These are phyloP conservation scores for Trissolcus brochymenae DNA, from an alignment of 2,888 invertebrate species.

Conservation along the genomic window DNA sequence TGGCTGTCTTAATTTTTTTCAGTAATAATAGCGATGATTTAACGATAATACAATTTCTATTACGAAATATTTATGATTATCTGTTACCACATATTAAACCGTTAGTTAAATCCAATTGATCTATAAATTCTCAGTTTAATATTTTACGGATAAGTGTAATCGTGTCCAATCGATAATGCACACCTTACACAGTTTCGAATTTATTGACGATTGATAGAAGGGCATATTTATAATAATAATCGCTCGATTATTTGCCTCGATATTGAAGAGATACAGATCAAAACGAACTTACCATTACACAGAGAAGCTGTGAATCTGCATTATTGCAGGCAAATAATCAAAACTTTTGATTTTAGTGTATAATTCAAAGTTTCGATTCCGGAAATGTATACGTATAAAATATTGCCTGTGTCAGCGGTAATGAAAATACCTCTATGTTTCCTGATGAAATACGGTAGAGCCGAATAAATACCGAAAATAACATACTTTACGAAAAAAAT, in stretches of 20 bases:
- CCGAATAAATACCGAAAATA: too few species aligned
- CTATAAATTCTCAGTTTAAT: slow-evolving; percentile 36
- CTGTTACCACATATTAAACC: slow-evolving; percentile 18
- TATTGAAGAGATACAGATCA: slow-evolving; percentile 8
- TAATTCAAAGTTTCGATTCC: slow-evolving; percentile 4
- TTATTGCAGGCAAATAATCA: slow-evolving; percentile 8
- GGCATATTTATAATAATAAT: too few species aligned
- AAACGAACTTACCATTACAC: slow-evolving; percentile 17
- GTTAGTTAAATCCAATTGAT: slow-evolving; percentile 28
- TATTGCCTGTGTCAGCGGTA: neutral
- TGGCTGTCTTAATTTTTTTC: too few species aligned
- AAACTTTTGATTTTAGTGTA: slow-evolving; percentile 13
- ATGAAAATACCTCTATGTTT: slow-evolving; percentile 11
- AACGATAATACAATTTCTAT: too few species aligned
- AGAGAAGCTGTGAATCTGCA: slow-evolving; percentile 7
- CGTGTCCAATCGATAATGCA: slow-evolving; percentile 15
- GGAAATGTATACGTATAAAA: neutral
- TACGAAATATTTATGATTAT: slow-evolving; percentile 15
- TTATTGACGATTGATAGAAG: too few species aligned
- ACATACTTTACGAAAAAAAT: too few species aligned
- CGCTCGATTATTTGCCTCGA: too few species aligned
- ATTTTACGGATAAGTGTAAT: slow-evolving; percentile 24
- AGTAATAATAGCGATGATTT: too few species aligned
- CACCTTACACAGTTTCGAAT: slow-evolving; percentile 5
- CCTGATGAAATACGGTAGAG: neutral